phyloP scores from a whole-genome alignment of 2,113 vertebrate genomes.

The Hepsetus odoe region DNA sequence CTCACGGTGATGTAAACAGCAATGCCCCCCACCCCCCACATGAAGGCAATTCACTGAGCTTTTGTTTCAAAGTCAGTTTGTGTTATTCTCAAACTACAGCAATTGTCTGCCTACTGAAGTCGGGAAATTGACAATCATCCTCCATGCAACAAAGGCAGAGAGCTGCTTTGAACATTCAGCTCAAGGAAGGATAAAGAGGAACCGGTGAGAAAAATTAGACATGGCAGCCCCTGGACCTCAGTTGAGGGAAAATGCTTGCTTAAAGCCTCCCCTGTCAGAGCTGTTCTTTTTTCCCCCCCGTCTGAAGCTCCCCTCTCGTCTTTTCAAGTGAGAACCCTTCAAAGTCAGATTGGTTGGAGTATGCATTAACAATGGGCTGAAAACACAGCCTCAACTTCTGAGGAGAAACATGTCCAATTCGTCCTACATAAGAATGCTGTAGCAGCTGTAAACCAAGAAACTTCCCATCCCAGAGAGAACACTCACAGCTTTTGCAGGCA shows the following conservation, averaged over 20 bases:
- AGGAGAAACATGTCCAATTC: neutral
- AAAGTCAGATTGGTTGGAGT: conserved; percentile 8
- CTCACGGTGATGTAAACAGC: neutral
- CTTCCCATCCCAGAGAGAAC: neutral
- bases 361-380: neutral
- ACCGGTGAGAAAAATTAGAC: neutral
- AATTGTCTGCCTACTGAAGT: neutral
- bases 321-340: conserved; percentile 10
- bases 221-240: neutral
- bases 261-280: neutral
- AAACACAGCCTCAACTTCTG: neutral
- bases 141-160: neutral
- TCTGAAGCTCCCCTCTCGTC: neutral
- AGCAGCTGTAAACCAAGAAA: neutral
- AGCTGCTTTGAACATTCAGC: neutral
- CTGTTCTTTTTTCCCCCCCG: neutral
- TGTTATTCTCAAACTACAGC: neutral
- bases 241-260: neutral
- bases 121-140: neutral
- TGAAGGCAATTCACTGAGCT: neutral
- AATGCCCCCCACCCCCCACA: neutral
- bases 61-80: conserved; percentile 4
- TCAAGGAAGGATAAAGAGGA: neutral
- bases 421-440: neutral
- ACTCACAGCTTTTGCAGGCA: neutral